Evolutionary conservation across 2,888 invertebrate genomes (phyloP).

Genomic region (Cremastobaeus sp.): DNA sequence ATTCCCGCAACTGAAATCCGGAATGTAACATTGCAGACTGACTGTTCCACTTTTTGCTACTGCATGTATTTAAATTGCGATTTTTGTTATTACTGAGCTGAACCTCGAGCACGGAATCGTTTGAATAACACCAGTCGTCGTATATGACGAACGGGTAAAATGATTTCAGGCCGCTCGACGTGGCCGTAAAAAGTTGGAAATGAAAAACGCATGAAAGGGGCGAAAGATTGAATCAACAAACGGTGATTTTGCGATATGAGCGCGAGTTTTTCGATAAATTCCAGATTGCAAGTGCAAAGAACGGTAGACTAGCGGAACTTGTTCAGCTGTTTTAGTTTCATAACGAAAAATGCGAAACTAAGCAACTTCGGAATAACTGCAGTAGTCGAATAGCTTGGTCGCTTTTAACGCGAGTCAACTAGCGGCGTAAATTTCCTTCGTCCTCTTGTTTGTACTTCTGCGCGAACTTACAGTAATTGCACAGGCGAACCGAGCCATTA

Average conservation of each 20-base stretch:
- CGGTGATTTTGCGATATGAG: slow-evolving; percentile 26
- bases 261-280: slow-evolving; percentile 30
- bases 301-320: neutral
- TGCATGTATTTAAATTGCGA: slow-evolving; percentile 22
- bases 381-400: slow-evolving; percentile 43
- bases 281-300: slow-evolving; percentile 18
- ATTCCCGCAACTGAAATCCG: too few relatives aligned
- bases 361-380: slow-evolving; percentile 46
- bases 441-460: slow-evolving; percentile 42
- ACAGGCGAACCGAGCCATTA: slow-evolving; percentile 58
- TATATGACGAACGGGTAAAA: neutral
- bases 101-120: neutral
- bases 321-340: slow-evolving; percentile 33
- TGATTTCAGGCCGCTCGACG: slow-evolving; percentile 7
- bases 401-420: slow-evolving; percentile 45
- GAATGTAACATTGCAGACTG: too few relatives aligned
- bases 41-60: too few relatives aligned
- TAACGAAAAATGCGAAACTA: slow-evolving; percentile 38
- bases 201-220: slow-evolving; percentile 11
- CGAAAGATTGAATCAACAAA: slow-evolving; percentile 4
- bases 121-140: neutral
- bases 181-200: slow-evolving; percentile 5
- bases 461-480: slow-evolving; percentile 49
- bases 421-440: slow-evolving; percentile 42
- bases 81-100: too few relatives aligned